Percentiles rank a stretch among this genome's conserved stretches.
Conservation (phyloP, 2,888 invertebrate species). For the Subacronicta megacephala region DNA sequence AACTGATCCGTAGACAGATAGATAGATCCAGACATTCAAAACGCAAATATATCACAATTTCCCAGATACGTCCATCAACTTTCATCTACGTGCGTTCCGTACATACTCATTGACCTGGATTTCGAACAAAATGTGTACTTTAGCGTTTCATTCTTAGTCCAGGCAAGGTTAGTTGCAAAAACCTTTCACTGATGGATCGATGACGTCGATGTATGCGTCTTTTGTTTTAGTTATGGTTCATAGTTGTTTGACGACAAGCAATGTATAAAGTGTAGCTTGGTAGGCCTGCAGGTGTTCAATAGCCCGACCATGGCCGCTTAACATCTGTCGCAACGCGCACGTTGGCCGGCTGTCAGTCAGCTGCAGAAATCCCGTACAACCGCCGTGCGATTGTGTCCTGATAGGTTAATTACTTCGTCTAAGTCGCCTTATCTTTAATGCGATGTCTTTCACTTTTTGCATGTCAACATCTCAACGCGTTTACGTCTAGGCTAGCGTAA, state of each 20-base stretch:
- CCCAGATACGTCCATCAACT: slow-evolving; percentile 62
- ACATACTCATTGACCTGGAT: slow-evolving; percentile 73
- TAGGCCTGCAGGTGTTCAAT: slow-evolving; percentile 60
- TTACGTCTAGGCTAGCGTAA: slow-evolving; percentile 18
- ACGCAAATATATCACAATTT: slow-evolving; percentile 58
- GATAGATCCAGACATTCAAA: slow-evolving; percentile 8
- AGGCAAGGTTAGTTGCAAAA: slow-evolving; percentile 65
- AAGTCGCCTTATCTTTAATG: slow-evolving; percentile 45
- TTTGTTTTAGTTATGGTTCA: slow-evolving; percentile 55
- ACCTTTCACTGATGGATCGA: slow-evolving; percentile 70
- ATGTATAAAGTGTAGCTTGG: slow-evolving; percentile 52
- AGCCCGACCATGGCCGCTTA: slow-evolving; percentile 59
- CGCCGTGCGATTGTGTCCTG: slow-evolving; percentile 39
- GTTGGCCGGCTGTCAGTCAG: slow-evolving; percentile 54
- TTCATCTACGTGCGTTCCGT: slow-evolving; percentile 59
- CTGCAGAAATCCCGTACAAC: slow-evolving; percentile 20
- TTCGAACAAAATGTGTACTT: slow-evolving; percentile 55
- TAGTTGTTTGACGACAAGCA: slow-evolving; percentile 53
- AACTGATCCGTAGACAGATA: slow-evolving; percentile 1
- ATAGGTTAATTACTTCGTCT: slow-evolving; percentile 58
- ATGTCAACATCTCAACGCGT: slow-evolving; percentile 38
- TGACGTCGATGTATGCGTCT: slow-evolving; percentile 54
- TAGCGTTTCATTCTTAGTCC: slow-evolving; percentile 65
- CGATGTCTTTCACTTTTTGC: slow-evolving; percentile 56
- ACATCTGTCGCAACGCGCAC: slow-evolving; percentile 68